Conservation (phyloP, 2,113 vertebrate species). For the Mustela nigripes region DNA sequence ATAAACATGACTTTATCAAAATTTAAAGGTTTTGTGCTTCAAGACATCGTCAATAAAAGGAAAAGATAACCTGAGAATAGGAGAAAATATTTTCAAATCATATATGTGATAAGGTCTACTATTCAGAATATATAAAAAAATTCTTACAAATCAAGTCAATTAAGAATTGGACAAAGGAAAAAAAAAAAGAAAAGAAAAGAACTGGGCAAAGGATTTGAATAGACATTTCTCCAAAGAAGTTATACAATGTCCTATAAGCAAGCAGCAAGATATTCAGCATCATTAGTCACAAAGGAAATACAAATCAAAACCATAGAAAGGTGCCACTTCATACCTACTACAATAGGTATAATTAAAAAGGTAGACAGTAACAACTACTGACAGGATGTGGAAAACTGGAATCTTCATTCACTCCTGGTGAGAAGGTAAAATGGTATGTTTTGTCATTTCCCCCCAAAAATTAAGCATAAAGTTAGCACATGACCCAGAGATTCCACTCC, state of each 20-base stretch:
- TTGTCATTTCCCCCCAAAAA: neutral
- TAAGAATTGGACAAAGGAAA: neutral
- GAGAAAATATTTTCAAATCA: no score
- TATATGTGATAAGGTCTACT: no score
- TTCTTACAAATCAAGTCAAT: constrained; percentile 33
- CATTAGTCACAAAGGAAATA: neutral
- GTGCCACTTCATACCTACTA: neutral
- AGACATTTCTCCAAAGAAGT: constrained; percentile 8
- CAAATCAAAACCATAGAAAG: constrained; percentile 30
- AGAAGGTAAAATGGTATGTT: neutral
- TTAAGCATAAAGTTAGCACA: neutral
- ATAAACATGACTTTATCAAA: no score
- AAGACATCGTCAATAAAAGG: no score
- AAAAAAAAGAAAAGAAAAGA: neutral
- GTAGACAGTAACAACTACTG: neutral
- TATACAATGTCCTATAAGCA: neutral
- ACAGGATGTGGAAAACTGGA: neutral
- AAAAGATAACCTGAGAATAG: no score
- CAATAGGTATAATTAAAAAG: neutral
- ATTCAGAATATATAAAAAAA: neutral
- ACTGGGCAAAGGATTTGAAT: neutral
- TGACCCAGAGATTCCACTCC: constrained; percentile 20
- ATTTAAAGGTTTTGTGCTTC: no score
- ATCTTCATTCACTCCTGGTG: neutral
- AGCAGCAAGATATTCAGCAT: neutral